Conservation (phyloP, 2,888 invertebrate genomes). For the Eulithis prunata region DNA sequence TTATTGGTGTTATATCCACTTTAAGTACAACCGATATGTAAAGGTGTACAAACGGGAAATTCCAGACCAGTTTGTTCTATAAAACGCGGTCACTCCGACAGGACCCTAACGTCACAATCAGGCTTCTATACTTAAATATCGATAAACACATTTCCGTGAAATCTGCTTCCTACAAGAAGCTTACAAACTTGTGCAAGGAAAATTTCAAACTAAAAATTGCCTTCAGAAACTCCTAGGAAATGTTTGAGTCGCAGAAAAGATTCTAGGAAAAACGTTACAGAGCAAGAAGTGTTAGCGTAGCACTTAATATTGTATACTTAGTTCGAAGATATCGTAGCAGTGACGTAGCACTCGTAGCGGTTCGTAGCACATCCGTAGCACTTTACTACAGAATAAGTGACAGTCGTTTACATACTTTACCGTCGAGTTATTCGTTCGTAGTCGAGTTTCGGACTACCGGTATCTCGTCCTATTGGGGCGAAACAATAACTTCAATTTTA, state of each 20-base stretch:
- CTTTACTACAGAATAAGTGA: neutral
- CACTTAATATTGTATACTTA: neutral
- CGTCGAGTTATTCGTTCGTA: too few species aligned
- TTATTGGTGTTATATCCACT: too few species aligned
- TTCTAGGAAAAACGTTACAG: neutral
- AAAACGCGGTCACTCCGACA: conserved; percentile 7
- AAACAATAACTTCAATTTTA: too few species aligned
- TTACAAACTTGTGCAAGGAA: neutral
- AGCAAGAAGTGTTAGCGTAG: neutral
- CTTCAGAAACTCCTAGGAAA: too few species aligned
- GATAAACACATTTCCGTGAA: conserved; percentile 8
- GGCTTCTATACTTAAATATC: conserved; percentile 24
- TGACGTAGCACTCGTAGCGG: conserved; percentile 13
- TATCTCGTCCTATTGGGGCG: too few species aligned
- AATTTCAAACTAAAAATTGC: neutral
- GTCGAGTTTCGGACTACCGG: too few species aligned
- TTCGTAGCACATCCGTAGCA: conserved; percentile 11
- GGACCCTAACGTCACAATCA: conserved; percentile 20
- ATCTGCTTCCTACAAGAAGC: conserved; percentile 7
- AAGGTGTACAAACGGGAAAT: too few species aligned
- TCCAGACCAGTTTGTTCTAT: too few species aligned
- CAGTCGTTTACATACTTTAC: too few species aligned
- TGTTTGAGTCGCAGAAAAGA: too few species aligned
- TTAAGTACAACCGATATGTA: too few species aligned
- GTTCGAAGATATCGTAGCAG: conserved; percentile 1